Evolutionary conservation across 2,797 vertebrate genomes (phyloP).

Genomic region (Gorsachius magnificus): DNA sequence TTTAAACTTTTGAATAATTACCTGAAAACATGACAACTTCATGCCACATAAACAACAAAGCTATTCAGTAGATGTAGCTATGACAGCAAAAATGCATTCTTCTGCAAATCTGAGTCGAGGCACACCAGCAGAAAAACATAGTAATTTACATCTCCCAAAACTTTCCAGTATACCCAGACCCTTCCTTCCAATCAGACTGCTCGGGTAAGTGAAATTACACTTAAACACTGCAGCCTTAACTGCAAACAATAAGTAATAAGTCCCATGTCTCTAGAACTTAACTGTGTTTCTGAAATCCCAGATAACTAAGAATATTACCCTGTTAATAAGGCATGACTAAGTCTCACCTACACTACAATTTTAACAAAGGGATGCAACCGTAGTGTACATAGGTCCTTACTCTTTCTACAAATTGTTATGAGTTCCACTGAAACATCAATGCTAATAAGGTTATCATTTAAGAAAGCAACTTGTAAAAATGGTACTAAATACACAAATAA

Average conservation of each 20-base stretch:
- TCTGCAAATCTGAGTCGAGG: not conserved
- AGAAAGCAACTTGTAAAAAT: not conserved
- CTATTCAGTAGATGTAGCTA: not conserved
- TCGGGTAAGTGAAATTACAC: not conserved
- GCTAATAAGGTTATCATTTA: not conserved
- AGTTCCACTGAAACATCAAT: not conserved
- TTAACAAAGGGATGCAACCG: not conserved
- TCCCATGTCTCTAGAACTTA: not conserved
- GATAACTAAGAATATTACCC: not conserved
- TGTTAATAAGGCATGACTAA: not conserved
- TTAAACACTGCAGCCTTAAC: not conserved
- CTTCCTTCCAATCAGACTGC: not conserved
- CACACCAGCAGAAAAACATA: not conserved
- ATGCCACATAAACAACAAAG: not conserved
- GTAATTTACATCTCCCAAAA: not conserved
- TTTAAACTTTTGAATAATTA: not conserved
- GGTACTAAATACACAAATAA: not conserved
- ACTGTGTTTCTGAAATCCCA: not conserved
- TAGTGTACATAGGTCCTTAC: not conserved
- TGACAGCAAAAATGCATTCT: not conserved
- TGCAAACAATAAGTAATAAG: not conserved
- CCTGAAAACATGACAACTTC: not conserved
- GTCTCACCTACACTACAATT: not conserved
- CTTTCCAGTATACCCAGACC: not conserved
- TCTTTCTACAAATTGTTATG: accelerated